Evolutionary conservation across 92 coral and sea anemone genomes (phyloP).

Genomic region (Meandrina meandrites): DNA sequence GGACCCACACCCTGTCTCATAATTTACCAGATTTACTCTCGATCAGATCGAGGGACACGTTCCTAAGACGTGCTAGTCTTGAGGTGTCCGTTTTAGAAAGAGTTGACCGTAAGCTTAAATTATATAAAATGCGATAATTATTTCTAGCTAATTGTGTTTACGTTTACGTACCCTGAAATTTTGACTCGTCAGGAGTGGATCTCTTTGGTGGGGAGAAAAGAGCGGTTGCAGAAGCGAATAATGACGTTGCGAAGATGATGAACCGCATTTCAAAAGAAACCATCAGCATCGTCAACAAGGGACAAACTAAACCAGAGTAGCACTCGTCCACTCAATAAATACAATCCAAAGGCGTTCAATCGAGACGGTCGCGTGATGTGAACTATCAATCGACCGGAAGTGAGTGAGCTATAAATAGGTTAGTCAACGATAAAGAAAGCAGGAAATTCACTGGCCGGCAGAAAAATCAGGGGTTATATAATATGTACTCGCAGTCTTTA

Average conservation of each 20-base stretch:
- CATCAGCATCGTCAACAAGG: not conserved
- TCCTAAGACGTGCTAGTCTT: too few species aligned
- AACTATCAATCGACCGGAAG: not conserved
- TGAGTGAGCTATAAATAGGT: too few species aligned
- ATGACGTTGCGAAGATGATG: not conserved
- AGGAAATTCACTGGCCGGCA: not conserved
- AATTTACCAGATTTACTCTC: too few species aligned
- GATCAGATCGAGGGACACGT: too few species aligned
- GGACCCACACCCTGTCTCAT: too few species aligned
- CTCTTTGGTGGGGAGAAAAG: not conserved
- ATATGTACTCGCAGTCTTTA: too few species aligned
- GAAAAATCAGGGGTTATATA: too few species aligned
- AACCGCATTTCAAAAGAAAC: not conserved
- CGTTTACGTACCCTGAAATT: slow-evolving; percentile 2
- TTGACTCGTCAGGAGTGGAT: too few species aligned
- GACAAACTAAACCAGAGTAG: not conserved
- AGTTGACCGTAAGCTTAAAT: too few species aligned
- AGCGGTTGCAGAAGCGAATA: not conserved
- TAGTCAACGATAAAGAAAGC: too few species aligned
- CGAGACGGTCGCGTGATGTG: not conserved
- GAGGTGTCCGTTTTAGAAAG: too few species aligned
- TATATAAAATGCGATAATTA: too few species aligned
- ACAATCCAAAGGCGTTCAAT: not conserved
- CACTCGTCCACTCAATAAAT: not conserved
- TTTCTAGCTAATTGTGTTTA: not conserved